Base-by-base conservation (phyloP, 2,113 vertebrate genomes). In the Columbina picui region DNA sequence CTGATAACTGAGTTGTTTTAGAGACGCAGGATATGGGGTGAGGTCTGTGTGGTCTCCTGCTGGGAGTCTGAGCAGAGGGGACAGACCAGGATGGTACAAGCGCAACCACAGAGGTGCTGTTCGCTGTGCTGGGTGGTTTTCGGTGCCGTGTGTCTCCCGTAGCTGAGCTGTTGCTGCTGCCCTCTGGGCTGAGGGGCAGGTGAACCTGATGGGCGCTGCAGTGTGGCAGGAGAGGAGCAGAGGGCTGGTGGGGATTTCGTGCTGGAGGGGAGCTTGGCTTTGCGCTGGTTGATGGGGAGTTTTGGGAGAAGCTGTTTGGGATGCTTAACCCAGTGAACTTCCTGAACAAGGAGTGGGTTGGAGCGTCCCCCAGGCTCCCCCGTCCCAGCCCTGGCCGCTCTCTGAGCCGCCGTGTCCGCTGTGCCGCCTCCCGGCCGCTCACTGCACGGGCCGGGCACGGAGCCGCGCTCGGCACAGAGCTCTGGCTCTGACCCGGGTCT, bases 351-450 rank as follows among this genome's bases (percentile, higher is more conserved):
- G 39, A 84, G 43, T 1, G 1, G 43, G 36, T 83, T 71, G 38
- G 71, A 65, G 47, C 3, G 6, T 36, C 21, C n/a, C 89, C 34
- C 41, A 60, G 78, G 65, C 9, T 34, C 70, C 41, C 18, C 12
- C 7, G 43, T 91, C 34, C n/a, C 11, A 27, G 36, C 56, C 65
- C 36, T 49, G 69, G 49, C 16, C n/a, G 89, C 21, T 9, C 26
- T 87, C 9, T 64, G 9, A 68, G 50, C 14, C 53, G 53, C 47
- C 34, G 26, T 39, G 30, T 63, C 43, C 0, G 4, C 47, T 6
- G 0, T 25, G 45, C 49, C 0, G 5, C 59, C 69, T 74, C 12
- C 32, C 39, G 68, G 61, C 56, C 12, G 0, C 21, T 70, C 7
- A 8, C 38, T 3, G 1, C 55, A 25, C 10, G 29, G 73, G 59